Base-by-base conservation (phyloP, 1,140 invertebrate species). In the Trichomalopsis sarcophagae region DNA sequence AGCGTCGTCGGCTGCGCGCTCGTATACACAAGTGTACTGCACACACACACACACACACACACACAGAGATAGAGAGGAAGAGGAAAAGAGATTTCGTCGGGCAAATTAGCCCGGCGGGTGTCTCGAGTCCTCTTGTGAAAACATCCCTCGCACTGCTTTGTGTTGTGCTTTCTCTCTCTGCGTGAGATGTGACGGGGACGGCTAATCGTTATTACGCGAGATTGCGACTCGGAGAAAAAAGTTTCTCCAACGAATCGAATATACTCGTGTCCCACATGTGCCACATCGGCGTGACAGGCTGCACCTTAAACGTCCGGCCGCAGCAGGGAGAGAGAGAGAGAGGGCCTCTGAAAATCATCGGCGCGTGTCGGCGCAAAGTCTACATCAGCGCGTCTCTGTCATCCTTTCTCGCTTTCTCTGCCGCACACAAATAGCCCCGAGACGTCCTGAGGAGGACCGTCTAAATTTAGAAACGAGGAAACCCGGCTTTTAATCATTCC, bases 391-490 rank as follows among this genome's bases (percentile, higher is more conserved):
- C 62, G 78, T 82, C 79, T 78, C 75, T 84, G 68, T 81, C 73
- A 69, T 62, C 76, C 79, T 80, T 86, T 21, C 74, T n/a, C 27
- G n/a, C 33, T 17, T 7, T 76, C 21, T 40, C 17, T 17, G 71
- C 30, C 73, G 33, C 33, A 14, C 33, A 50, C 84, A 88, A 82
- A 82, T 79, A 87, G 87, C 82, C n/a, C 13, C 68, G 88, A 73
- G 68, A 80, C 21, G 13, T 91, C 89, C 87, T 89, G 30, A 23
- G 79, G 6, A 30, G 68, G 79, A 33, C 77, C 81, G 82, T 89
- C 90, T 91, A 92, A 90, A 90, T 86, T 91, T 92, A 91, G 91
- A 91, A 81, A 92, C 87, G 89, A 91, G 91, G 90, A 92, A 92
- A 85, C 69, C 27, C 27, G 27, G 78, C 33, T 44, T 7, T 44